Percentiles rank a stretch among this genome's conserved stretches.
phyloP scores from a whole-genome alignment of 1,140 invertebrate species.

The Belonocnema kinseyi region DNA sequence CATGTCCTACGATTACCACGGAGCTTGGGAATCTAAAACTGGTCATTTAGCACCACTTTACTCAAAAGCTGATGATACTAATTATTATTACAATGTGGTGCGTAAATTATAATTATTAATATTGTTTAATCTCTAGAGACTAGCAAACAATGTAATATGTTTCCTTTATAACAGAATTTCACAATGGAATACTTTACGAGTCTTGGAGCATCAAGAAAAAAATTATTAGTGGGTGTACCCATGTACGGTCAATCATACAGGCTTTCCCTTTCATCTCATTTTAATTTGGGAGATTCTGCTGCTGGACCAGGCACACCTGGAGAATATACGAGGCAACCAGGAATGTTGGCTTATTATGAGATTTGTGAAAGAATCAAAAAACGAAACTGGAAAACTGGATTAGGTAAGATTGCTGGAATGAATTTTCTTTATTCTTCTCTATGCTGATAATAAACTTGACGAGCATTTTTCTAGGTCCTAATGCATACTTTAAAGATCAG shows the following conservation, averaged over 20 bases:
- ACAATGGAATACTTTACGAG: slow-evolving; percentile 84
- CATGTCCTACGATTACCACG: slow-evolving; percentile 94
- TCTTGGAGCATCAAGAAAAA: slow-evolving; percentile 85
- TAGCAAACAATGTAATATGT: neutral
- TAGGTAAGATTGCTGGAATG: slow-evolving; percentile 49
- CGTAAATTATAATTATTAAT: slow-evolving; percentile 62
- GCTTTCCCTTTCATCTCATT: slow-evolving; percentile 76
- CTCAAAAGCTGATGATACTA: slow-evolving; percentile 78
- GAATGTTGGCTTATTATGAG: slow-evolving; percentile 93
- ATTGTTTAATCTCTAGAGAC: too few relatives aligned
- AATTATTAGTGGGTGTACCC: slow-evolving; percentile 90
- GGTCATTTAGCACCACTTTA: slow-evolving; percentile 90
- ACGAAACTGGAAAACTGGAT: slow-evolving; percentile 60
- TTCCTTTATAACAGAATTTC: slow-evolving; percentile 79
- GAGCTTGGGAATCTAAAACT: slow-evolving; percentile 87
- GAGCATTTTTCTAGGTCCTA: slow-evolving; percentile 79
- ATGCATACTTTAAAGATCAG: slow-evolving; percentile 86
- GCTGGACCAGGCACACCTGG: slow-evolving; percentile 86
- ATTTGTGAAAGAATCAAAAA: slow-evolving; percentile 85
- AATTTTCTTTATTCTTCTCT: neutral
- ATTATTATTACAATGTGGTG: slow-evolving; percentile 87
- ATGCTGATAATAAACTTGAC: too few relatives aligned
- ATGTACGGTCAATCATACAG: slow-evolving; percentile 93
- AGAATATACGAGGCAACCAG: slow-evolving; percentile 90
- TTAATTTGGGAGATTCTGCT: slow-evolving; percentile 74